These are phyloP conservation scores for Tapirus indicus DNA, from an alignment of 2,797 vertebrate genomes.

Conservation along the genomic window DNA sequence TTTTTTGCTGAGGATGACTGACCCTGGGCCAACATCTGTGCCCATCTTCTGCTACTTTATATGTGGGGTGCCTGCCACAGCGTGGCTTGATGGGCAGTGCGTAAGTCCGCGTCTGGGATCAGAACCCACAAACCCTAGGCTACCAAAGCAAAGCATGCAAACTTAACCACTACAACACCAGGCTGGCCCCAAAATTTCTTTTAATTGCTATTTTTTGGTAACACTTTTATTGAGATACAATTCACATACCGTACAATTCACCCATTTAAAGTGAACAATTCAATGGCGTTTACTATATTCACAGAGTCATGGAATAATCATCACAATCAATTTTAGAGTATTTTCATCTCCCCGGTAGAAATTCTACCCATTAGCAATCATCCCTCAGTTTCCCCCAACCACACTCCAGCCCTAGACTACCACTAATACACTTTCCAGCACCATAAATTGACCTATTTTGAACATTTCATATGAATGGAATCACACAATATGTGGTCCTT, in stretches of 20 bases:
- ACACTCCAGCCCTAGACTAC: neutral
- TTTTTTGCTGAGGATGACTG: too few relatives aligned
- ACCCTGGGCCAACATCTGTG: too few relatives aligned
- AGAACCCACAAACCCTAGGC: too few relatives aligned
- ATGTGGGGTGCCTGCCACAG: too few relatives aligned
- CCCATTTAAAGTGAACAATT: neutral
- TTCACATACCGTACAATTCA: neutral
- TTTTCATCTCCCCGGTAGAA: neutral
- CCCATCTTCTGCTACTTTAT: too few relatives aligned
- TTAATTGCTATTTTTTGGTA: neutral
- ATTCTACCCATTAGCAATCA: neutral
- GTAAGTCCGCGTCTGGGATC: too few relatives aligned
- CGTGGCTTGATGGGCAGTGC: too few relatives aligned
- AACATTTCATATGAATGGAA: neutral
- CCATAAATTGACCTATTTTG: neutral
- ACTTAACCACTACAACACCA: too few relatives aligned
- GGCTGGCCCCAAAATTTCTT: neutral
- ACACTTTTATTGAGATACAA: neutral
- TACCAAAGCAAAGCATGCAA: too few relatives aligned
- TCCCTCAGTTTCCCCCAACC: neutral
- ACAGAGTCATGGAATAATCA: neutral
- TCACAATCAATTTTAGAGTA: neutral
- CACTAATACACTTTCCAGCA: neutral
- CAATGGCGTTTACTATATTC: neutral
- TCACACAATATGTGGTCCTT: neutral